Evolutionary conservation across 2,113 vertebrate genomes (phyloP), one percentile per base, ranked within the genome.

Genomic region (Daubentonia madagascariensis): DNA sequence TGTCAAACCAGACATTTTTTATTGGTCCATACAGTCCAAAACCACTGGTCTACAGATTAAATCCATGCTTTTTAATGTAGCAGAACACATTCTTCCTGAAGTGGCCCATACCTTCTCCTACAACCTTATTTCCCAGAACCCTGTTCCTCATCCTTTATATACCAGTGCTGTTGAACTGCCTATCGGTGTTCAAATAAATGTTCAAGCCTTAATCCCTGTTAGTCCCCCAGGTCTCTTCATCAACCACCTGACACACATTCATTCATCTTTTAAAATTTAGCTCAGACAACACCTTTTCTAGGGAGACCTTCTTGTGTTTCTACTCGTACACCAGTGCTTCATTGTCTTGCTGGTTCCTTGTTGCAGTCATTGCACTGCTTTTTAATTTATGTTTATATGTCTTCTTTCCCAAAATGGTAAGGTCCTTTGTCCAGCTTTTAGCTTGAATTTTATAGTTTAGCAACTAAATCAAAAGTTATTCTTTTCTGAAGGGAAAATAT

Each of bases 361-460:
- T 65, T 68, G 13, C 7, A 84, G 8, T 70, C 48, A 40, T 45
- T 25, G 11, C 50, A 61, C 57, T 88, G 20, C 68, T 96, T 96
- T 81, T 50, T 70, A 92, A 63, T 79, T 79, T 85, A 61, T 67
- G 1, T 65, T 48, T 95, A 16, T 67, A 20, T 85, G 6, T 83
- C 23, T 63, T 92, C 89, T 18, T 88, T 88, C 35, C 28, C 43
- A 12, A 96, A 50, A 52, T 4, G 87, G 37, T 70, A 23, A 89
- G 4, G 57, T 91, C 16, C 16, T 85, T 93, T 89, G 85, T 8
- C 30, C 4, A 96, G 22, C 35, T 88, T 91, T 95, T 89, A 45
- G 30, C 30, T 85, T 89, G 65, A 96, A 25, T 85, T 94, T 94
- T 97, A 50, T 65, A 95, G 89, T 86, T 96, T 89, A 85, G 63